These are phyloP conservation scores for Phymastichus coffea DNA, from an alignment of 1,140 invertebrate species.

Conservation along the genomic window DNA sequence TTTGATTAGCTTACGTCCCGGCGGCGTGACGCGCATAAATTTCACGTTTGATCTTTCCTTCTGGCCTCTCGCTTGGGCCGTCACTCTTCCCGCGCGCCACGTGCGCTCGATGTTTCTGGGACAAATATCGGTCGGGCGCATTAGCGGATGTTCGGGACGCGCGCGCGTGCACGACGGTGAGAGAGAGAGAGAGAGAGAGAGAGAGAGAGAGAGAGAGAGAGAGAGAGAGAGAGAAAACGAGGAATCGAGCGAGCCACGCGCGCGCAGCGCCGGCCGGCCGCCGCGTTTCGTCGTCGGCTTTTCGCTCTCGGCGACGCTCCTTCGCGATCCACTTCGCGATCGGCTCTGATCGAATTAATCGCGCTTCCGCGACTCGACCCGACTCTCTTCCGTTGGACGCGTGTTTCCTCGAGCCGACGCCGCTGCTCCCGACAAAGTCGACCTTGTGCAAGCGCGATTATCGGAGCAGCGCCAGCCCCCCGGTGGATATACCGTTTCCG, in stretches of 20 bases:
- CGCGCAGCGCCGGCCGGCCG: too few relatives aligned
- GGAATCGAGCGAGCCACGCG: too few relatives aligned
- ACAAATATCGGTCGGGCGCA: background rate
- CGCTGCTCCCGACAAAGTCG: too few relatives aligned
- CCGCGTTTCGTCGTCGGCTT: conserved; percentile 45
- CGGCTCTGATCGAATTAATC: conserved; percentile 28
- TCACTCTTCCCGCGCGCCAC: background rate
- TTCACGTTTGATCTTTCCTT: background rate
- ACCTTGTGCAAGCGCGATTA: too few relatives aligned
- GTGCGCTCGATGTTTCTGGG: too few relatives aligned
- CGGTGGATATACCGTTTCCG: too few relatives aligned
- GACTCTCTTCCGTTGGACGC: too few relatives aligned
- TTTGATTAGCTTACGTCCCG: background rate
- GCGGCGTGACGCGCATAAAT: background rate
- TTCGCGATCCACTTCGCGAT: conserved; percentile 36
- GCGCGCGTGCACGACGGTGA: background rate
- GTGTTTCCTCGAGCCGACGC: too few relatives aligned
- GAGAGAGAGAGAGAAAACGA: too few relatives aligned
- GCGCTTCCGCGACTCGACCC: conserved; percentile 5
- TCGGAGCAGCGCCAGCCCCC: too few relatives aligned
- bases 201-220: too few relatives aligned
- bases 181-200: background rate
- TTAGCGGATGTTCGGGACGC: background rate
- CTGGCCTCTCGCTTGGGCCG: background rate
- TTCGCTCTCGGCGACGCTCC: conserved; percentile 31